A percentile compares a stretch with the other conserved stretches of the same genome.
Evolutionary conservation across 2,113 vertebrate species (phyloP).

Genomic region (Microtus pennsylvanicus): DNA sequence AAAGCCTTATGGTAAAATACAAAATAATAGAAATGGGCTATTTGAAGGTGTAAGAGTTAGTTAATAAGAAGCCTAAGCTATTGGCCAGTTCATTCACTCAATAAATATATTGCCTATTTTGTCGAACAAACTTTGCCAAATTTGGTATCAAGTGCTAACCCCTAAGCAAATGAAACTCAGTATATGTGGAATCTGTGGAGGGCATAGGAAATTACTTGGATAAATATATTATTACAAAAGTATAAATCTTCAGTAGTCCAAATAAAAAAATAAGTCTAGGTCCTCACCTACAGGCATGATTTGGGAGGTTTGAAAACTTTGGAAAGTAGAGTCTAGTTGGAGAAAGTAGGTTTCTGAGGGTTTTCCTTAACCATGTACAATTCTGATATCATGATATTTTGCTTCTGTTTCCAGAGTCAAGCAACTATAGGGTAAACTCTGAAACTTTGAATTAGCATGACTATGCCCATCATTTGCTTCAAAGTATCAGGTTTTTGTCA

Average conservation of each 20-base stretch:
- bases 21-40: too few relatives aligned
- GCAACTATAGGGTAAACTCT: neutral
- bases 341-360: neutral
- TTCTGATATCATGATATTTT: neutral
- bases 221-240: neutral
- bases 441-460: neutral
- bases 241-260: neutral
- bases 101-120: neutral
- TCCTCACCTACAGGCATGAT: neutral
- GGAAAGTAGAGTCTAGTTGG: neutral
- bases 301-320: neutral
- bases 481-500: neutral
- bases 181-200: neutral
- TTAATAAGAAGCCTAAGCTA: too few relatives aligned
- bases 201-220: neutral
- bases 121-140: neutral
- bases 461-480: too few relatives aligned
- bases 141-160: neutral
- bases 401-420: neutral
- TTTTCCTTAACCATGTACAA: neutral
- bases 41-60: too few relatives aligned
- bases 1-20: too few relatives aligned
- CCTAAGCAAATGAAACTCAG: neutral
- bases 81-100: neutral
- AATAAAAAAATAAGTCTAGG: neutral